Percentiles rank a stretch among this genome's conserved stretches.
Evolutionary conservation across 2,888 invertebrate genomes (phyloP).

Genomic region (Octonoba sinensis): DNA sequence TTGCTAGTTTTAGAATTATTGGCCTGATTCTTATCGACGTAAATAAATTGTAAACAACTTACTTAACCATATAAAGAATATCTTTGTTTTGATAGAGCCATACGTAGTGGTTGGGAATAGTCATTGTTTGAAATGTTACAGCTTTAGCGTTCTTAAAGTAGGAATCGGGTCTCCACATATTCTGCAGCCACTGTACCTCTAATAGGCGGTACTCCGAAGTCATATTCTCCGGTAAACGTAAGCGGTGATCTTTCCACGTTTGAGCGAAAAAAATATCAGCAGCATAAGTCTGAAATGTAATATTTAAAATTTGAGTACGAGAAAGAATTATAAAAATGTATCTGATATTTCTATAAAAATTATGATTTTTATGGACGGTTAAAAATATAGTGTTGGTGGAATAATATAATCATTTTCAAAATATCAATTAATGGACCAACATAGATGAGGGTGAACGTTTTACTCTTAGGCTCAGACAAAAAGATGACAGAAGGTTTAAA

Average conservation of each 20-base stretch:
- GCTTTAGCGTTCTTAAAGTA: conserved; percentile 76
- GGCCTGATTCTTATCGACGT: no score
- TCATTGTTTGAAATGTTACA: conserved; percentile 93
- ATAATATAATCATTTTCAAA: no score
- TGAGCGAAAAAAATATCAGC: conserved; percentile 93
- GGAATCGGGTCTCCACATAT: conserved; percentile 66
- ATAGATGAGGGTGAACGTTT: no score
- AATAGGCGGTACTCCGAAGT: conserved; percentile 77
- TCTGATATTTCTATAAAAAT: no score
- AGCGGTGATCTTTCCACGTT: conserved; percentile 90
- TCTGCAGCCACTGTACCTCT: conserved; percentile 64
- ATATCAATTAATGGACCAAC: no score
- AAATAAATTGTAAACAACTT: conserved; percentile 70
- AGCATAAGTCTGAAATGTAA: conserved; percentile 82
- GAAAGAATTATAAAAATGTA: no score
- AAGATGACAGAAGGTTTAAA: no score
- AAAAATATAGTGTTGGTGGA: no score
- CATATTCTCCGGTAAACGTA: conserved; percentile 91
- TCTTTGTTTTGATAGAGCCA: conserved; percentile 94
- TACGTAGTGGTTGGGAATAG: conserved; percentile 91
- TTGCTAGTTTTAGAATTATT: no score
- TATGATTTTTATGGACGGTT: no score
- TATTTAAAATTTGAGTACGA: not conserved
- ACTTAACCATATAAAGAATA: conserved; percentile 93
- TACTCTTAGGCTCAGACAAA: no score